These are phyloP conservation scores for Nephila pilipes DNA, from an alignment of 1,140 invertebrate genomes.

Conservation along the genomic window DNA sequence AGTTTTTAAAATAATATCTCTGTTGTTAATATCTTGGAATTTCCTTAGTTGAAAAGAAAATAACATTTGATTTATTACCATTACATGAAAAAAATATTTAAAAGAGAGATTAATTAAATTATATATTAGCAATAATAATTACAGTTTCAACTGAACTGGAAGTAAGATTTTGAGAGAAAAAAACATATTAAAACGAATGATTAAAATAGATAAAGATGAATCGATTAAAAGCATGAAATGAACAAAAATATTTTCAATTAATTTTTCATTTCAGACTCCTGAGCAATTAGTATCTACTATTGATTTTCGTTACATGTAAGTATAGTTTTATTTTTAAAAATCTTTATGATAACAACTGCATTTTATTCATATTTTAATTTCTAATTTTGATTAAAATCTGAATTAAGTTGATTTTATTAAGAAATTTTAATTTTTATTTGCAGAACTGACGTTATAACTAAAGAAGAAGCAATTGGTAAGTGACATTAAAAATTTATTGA, in stretches of 20 bases:
- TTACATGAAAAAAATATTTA: too few species aligned
- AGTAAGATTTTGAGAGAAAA: too few species aligned
- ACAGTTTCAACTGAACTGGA: too few species aligned
- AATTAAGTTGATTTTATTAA: slow-evolving; percentile 75
- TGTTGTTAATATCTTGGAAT: too few species aligned
- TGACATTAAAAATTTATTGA: neutral
- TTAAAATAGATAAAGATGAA: too few species aligned
- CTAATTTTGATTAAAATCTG: neutral
- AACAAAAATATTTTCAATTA: neutral
- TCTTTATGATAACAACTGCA: neutral
- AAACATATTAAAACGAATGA: too few species aligned
- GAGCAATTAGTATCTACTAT: slow-evolving; percentile 91
- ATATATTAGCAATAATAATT: too few species aligned
- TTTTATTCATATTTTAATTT: neutral
- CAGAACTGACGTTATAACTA: slow-evolving; percentile 90
- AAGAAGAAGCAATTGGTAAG: slow-evolving; percentile 87
- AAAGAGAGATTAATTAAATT: too few species aligned
- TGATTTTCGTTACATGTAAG: slow-evolving; percentile 92
- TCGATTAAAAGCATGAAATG: too few species aligned
- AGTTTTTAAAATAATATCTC: too few species aligned
- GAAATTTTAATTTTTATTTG: slow-evolving; percentile 77
- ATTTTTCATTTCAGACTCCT: slow-evolving; percentile 83
- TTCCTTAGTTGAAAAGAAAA: too few species aligned
- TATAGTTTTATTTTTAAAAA: slow-evolving; percentile 49
- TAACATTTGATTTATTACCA: too few species aligned